Evolutionary conservation across 2,888 invertebrate genomes (phyloP), one percentile per base, ranked within the genome.

Genomic region (Malthinus flaveolus): DNA sequence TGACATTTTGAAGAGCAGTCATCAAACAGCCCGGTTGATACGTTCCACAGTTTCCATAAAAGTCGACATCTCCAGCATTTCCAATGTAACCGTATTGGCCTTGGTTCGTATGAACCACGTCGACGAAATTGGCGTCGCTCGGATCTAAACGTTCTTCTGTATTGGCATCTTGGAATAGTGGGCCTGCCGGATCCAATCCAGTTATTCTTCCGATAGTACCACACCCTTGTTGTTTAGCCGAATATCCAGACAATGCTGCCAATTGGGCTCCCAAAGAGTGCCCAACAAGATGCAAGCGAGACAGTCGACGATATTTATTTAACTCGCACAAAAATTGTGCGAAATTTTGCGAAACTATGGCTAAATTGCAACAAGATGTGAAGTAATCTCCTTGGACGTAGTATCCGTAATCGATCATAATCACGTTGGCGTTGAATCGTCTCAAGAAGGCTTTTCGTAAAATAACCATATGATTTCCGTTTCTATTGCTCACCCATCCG

Each of bases 231-330:
- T 10, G n/a, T 46, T 46, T n/a, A 2, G 33, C 32, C 10, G 12
- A 32, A 8, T 32, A 7, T 32, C 47, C 47, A 5, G 46, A n/a
- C 7, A 46, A 32, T 8, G 32, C 46, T 0, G 46, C 32, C 31
- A 46, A 6, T n/a, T 46, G 46, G 7, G 46, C 46, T 46, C 46
- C 46, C 12, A 46, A 1, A 8, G 46, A 46, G 32, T 46, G 47
- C 1, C 47, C 47, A 33, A 47, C 10, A 1, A 47, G 2, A 33
- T 47, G 47, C 31, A 44, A 2, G 2, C 3, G 34, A 8, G 5
- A 56, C 4, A 8, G n/a, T n/a, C 4, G 1, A 13, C 7, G 23
- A 23, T n/a, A 1, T 1, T 1, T 42, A 6, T 42, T 23, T 7
- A 42, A 15, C 13, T 8, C 5, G 6, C 39, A 42, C 23, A 42